Evolutionary conservation across 2,797 vertebrate genomes (phyloP).

Genomic region (Poecilia wingei): DNA sequence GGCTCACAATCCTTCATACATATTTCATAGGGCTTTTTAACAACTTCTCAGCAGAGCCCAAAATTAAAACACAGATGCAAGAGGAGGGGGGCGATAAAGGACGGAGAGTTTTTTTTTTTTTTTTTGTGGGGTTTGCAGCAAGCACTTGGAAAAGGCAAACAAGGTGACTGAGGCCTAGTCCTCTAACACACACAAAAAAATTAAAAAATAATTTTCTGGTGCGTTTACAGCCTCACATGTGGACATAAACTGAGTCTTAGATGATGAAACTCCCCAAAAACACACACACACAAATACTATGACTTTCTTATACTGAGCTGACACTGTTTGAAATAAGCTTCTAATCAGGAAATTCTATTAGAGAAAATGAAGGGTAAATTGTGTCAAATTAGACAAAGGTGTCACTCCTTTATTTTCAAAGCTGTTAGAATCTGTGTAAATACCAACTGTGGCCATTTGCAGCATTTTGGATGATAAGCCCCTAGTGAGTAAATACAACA

Average conservation of each 20-base stretch:
- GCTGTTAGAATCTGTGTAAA: neutral
- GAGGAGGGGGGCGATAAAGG: slow-evolving; percentile 73
- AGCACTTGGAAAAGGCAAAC: slow-evolving; percentile 53
- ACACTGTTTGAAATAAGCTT: neutral
- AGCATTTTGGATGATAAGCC: neutral
- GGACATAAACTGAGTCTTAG: neutral
- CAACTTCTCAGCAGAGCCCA: slow-evolving; percentile 75
- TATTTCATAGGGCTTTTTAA: slow-evolving; percentile 82
- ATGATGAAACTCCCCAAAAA: neutral
- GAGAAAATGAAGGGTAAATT: neutral
- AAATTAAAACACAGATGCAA: slow-evolving; percentile 82
- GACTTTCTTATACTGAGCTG: neutral
- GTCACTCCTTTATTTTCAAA: neutral
- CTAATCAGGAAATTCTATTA: neutral
- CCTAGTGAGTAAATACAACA: no score
- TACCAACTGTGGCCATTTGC: neutral
- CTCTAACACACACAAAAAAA: neutral
- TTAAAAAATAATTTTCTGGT: neutral
- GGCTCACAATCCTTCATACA: slow-evolving; percentile 91
- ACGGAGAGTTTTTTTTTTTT: slow-evolving; percentile 2
- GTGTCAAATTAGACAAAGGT: neutral
- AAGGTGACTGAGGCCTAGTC: slow-evolving; percentile 38
- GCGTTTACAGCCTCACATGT: neutral
- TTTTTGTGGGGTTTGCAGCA: slow-evolving; percentile 13
- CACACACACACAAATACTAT: no score